Conservation (phyloP, 2,888 invertebrate species). For the Macrosoma leucophasiata region DNA sequence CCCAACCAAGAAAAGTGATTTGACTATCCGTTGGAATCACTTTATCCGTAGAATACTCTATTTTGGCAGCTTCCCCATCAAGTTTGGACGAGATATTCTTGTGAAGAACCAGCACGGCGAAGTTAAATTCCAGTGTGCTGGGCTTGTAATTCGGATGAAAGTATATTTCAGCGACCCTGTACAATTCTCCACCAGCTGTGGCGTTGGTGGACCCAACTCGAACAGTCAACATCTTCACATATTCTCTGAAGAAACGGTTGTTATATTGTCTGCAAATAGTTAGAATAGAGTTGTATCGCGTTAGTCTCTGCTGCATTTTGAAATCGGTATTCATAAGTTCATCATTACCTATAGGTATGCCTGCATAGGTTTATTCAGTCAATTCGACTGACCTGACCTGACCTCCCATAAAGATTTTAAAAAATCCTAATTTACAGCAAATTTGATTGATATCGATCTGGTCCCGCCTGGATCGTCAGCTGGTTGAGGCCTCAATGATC, state of each 20-base stretch:
- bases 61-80: constrained; percentile 29
- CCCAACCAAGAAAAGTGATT: constrained; percentile 59
- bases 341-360: too few species aligned
- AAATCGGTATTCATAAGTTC: too few species aligned
- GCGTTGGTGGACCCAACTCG: constrained; percentile 59
- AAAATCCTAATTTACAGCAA: too few species aligned
- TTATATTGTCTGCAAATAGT: constrained; percentile 60
- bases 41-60: constrained; percentile 35
- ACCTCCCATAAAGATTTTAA: too few species aligned
- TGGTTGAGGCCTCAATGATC: too few species aligned
- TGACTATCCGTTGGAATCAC: constrained; percentile 44
- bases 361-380: too few species aligned
- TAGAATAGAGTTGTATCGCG: too few species aligned
- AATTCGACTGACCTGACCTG: too few species aligned
- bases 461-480: too few species aligned
- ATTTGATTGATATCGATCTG: too few species aligned
- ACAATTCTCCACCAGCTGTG: constrained; percentile 48
- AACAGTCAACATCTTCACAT: constrained; percentile 59
- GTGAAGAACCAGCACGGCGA: constrained; percentile 48
- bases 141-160: constrained; percentile 70
- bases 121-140: constrained; percentile 54
- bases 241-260: constrained; percentile 65
- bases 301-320: too few species aligned
- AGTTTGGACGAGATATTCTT: constrained; percentile 42
- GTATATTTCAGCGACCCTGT: constrained; percentile 50